phyloP scores from a whole-genome alignment of 2,113 vertebrate genomes.

The Microtus oregoni region DNA sequence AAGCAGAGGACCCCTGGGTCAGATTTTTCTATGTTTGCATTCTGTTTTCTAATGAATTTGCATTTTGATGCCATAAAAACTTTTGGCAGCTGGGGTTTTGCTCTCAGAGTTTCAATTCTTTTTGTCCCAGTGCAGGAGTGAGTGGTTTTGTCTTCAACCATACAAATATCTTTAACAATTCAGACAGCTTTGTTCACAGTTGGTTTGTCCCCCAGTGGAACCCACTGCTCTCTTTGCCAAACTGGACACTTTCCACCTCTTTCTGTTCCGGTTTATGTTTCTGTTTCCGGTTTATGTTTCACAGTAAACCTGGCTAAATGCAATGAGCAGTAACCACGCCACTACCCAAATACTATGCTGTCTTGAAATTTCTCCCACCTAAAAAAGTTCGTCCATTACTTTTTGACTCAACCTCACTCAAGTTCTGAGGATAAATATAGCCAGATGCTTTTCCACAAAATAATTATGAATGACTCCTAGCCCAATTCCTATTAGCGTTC shows the following conservation, averaged over 20 bases:
- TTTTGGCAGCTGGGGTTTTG: neutral
- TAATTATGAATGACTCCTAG: neutral
- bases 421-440: neutral
- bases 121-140: neutral
- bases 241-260: neutral
- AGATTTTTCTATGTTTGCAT: neutral
- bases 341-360: neutral
- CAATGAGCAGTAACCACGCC: neutral
- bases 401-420: neutral
- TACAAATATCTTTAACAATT: neutral
- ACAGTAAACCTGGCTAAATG: neutral
- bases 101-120: neutral
- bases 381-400: neutral
- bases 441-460: neutral
- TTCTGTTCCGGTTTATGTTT: neutral
- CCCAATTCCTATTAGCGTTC: neutral
- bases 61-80: neutral
- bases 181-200: neutral
- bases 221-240: neutral
- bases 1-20: neutral
- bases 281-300: neutral
- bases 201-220: neutral
- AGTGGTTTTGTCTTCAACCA: neutral
- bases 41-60: neutral
- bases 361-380: neutral